These are phyloP conservation scores for Anticlea derivata DNA, from an alignment of 2,888 invertebrate species.

Conservation along the genomic window DNA sequence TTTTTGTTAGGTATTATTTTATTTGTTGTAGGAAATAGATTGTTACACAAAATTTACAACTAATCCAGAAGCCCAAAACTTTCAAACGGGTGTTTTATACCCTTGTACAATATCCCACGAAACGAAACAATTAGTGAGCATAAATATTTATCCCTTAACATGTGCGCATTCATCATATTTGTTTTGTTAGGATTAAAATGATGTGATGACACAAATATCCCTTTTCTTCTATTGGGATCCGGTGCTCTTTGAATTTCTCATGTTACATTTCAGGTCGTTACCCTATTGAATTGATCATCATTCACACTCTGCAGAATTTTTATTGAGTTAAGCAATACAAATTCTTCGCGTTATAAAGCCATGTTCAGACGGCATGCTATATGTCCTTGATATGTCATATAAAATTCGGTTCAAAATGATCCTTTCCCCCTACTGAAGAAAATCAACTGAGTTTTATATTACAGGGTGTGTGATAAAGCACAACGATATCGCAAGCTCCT, in stretches of 20 bases:
- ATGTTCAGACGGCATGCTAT: too few species aligned
- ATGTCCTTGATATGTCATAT: too few species aligned
- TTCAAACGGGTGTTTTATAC: background rate
- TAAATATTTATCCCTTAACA: slow-evolving; percentile 34
- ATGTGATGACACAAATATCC: slow-evolving; percentile 38
- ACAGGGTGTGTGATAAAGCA: too few species aligned
- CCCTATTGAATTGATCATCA: background rate
- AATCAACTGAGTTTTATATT: too few species aligned
- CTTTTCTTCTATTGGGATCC: slow-evolving; percentile 29
- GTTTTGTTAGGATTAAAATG: slow-evolving; percentile 37
- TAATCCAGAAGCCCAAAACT: slow-evolving; percentile 2
- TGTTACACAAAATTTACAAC: background rate
- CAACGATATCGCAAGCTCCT: too few species aligned
- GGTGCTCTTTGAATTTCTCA: slow-evolving; percentile 12
- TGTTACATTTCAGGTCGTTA: background rate
- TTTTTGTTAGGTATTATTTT: too few species aligned
- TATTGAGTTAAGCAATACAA: too few species aligned
- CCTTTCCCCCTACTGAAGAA: too few species aligned
- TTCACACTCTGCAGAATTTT: too few species aligned
- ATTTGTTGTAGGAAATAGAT: too few species aligned
- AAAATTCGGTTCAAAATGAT: too few species aligned
- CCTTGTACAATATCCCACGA: slow-evolving; percentile 25
- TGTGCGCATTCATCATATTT: slow-evolving; percentile 34
- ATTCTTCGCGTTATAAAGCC: too few species aligned
- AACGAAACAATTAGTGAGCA: slow-evolving; percentile 29